phyloP scores from a whole-genome alignment of 1,140 invertebrate genomes.

The Bilobella aurantiaca region DNA sequence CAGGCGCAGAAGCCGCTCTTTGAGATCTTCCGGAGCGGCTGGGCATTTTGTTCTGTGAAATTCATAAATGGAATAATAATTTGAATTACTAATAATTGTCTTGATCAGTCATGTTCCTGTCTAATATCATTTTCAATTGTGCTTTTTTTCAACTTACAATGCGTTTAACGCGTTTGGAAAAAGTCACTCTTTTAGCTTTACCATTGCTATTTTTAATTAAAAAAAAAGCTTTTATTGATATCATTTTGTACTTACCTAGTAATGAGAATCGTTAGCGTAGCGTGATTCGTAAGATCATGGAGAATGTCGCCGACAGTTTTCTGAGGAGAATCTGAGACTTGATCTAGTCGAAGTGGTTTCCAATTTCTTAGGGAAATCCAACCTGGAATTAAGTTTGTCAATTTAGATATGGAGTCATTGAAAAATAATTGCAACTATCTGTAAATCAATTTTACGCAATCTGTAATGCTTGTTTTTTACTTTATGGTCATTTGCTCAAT shows the following conservation, averaged over 20 bases:
- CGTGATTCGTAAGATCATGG: conserved; percentile 79
- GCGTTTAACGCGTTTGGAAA: too few species aligned
- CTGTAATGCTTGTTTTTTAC: background rate
- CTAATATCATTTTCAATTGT: too few species aligned
- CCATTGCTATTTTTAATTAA: too few species aligned
- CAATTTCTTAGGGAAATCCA: conserved; percentile 85
- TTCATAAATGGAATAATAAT: too few species aligned
- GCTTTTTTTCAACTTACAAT: too few species aligned
- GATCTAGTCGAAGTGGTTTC: conserved; percentile 79
- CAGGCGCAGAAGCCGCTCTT: conserved; percentile 81
- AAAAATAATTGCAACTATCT: background rate
- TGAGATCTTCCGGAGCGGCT: conserved; percentile 63
- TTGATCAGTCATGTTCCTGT: too few species aligned
- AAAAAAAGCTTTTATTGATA: background rate
- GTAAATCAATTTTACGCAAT: background rate
- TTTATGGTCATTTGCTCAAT: background rate
- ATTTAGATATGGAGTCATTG: background rate
- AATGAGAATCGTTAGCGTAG: conserved; percentile 78
- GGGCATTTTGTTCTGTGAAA: conserved; percentile 28
- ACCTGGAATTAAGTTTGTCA: conserved; percentile 44
- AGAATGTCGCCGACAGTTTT: conserved; percentile 84
- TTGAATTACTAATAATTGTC: too few species aligned
- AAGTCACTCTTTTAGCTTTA: too few species aligned
- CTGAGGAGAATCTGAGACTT: conserved; percentile 71
- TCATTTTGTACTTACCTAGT: conserved; percentile 48